A percentile compares a stretch with the other conserved stretches of the same genome.
phyloP scores from a whole-genome alignment of 2,888 invertebrate genomes.

The Graphium colonna region DNA sequence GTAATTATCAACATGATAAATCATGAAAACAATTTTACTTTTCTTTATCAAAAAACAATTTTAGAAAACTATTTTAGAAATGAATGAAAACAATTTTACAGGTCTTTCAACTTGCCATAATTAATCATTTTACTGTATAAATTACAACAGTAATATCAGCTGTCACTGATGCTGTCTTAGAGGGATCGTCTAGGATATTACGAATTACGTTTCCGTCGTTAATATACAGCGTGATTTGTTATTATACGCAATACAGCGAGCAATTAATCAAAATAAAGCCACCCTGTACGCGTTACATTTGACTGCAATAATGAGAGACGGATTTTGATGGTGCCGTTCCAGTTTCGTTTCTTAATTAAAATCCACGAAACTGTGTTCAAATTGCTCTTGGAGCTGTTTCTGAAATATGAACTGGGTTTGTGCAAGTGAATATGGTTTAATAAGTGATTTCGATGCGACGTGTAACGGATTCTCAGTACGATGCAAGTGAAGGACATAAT shows the following conservation, averaged over 20 bases:
- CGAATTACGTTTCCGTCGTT: neutral
- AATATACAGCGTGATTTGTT: neutral
- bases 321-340: conserved; percentile 33
- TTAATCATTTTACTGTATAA: too few relatives aligned
- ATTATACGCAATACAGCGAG: neutral
- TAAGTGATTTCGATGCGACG: too few relatives aligned
- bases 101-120: too few relatives aligned
- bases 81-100: too few relatives aligned
- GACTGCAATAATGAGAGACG: conserved; percentile 31
- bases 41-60: too few relatives aligned
- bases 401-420: neutral
- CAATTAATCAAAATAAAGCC: conserved; percentile 18
- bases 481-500: too few relatives aligned
- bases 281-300: conserved; percentile 6
- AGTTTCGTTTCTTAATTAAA: conserved; percentile 48
- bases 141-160: too few relatives aligned
- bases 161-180: too few relatives aligned
- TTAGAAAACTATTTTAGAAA: too few relatives aligned
- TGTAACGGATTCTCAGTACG: too few relatives aligned
- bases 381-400: conserved; percentile 34
- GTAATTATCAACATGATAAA: too few relatives aligned
- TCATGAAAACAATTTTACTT: too few relatives aligned
- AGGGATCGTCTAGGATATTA: neutral
- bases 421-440: neutral
- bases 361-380: conserved; percentile 40